Conservation (phyloP, 2,797 vertebrate species). For the Alauda arvensis region DNA sequence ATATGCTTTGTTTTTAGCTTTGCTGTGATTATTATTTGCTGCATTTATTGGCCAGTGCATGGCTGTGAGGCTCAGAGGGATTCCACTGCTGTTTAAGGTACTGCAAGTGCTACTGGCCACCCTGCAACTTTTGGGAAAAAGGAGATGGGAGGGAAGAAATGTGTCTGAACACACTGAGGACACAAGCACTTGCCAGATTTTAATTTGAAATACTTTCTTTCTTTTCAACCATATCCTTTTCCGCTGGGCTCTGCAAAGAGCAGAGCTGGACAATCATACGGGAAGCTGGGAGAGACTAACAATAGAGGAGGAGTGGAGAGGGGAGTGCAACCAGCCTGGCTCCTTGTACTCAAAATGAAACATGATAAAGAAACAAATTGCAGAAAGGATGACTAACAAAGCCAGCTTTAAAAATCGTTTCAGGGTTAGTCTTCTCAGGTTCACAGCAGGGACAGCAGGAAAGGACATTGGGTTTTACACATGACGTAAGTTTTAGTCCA, state of each 20-base stretch:
- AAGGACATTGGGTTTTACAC: background rate
- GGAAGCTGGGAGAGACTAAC: constrained; percentile 35
- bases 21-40: background rate
- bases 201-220: constrained; percentile 28
- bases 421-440: background rate
- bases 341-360: constrained; percentile 54
- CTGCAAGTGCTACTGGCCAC: background rate
- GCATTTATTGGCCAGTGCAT: background rate
- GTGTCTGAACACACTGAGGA: background rate
- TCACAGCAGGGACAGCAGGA: background rate
- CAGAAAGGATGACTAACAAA: constrained; percentile 34
- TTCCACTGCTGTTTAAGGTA: background rate
- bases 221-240: constrained; percentile 22
- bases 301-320: constrained; percentile 52
- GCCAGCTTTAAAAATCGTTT: background rate
- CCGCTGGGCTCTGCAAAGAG: constrained; percentile 20
- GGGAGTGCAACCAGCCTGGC: constrained; percentile 48
- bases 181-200: background rate
- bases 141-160: background rate
- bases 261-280: background rate
- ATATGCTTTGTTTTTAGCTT: background rate
- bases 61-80: background rate
- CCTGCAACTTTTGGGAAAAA: background rate
- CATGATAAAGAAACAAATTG: constrained; percentile 27
- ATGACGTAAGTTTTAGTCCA: background rate